phyloP scores from a whole-genome alignment of 2,113 vertebrate genomes.

The Nestor notabilis region DNA sequence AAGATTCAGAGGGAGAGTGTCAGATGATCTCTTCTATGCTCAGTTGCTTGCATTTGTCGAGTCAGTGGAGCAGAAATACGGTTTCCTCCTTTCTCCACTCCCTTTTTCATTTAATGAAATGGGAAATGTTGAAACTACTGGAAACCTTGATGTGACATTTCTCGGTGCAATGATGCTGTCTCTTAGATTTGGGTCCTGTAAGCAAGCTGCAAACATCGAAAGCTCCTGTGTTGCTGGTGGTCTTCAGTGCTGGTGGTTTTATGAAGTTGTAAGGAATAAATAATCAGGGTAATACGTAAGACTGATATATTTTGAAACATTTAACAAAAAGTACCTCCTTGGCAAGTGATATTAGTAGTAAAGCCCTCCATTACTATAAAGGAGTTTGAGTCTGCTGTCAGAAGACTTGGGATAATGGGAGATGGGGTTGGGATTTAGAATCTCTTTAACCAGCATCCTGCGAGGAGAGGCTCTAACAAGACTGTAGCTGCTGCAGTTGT shows the following conservation, averaged over 20 bases:
- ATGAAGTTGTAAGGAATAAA: background rate
- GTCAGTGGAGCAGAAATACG: background rate
- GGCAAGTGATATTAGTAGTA: background rate
- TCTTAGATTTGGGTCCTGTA: background rate
- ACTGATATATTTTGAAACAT: background rate
- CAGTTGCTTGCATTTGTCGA: constrained; percentile 2
- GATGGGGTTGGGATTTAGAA: background rate
- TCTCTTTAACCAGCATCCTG: background rate
- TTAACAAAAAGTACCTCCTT: background rate
- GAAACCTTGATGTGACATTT: constrained; percentile 41
- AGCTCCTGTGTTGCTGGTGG: background rate
- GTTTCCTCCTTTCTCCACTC: background rate
- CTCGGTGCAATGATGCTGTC: background rate
- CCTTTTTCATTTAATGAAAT: constrained; percentile 10
- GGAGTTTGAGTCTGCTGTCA: background rate
- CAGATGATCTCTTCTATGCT: background rate
- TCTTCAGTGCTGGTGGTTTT: background rate
- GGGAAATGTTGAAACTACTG: constrained; percentile 36
- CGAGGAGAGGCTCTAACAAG: background rate
- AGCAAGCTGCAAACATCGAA: background rate
- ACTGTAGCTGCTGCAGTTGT: background rate
- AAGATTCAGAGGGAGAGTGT: constrained; percentile 8
- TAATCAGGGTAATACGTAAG: background rate
- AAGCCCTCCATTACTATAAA: background rate
- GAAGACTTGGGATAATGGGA: background rate